Evolutionary conservation across 1,140 invertebrate genomes (phyloP), one percentile per base, ranked within the genome.

Genomic region (Helicoverpa zea): DNA sequence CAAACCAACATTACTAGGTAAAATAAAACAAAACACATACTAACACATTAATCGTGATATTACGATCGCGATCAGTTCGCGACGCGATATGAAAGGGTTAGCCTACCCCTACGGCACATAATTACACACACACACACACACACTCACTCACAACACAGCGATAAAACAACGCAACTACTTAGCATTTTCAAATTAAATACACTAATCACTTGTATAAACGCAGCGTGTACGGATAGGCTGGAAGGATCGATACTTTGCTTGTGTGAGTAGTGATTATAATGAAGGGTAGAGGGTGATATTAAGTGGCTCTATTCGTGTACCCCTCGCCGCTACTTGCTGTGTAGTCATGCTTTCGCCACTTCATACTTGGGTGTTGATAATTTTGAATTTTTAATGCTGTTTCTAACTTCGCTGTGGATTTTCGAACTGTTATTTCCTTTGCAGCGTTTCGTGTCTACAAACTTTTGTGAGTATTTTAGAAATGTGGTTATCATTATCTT

Each of bases 171-270:
- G 87, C 90, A 92, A 94, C 93, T 94, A 94, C 93, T 94, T 94
- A 94, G 92, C 93, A 94, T 94, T 94, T 94, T 94, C 92, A 93
- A 94, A 94, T 94, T 94, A 94, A 94, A 94, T 92, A 94, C 93
- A 94, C 92, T 94, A 94, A 94, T 94, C 92, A 94, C 92, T 91
- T 91, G 90, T 93, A 92, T 92, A 92, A 92, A 91, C 91, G 89
- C 84, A 84, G 54, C 75, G 88, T 87, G 87, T 90, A 92, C 87
- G 85, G 82, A 90, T 83, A 92, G 74, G 75, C 61, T 29, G 72
- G 30, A 78, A 77, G 82, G 92, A 92, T 93, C 92, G 91, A 92
- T 93, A 93, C 81, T 91, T 86, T 89, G 83, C 89, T 81, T 93
- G 93, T 94, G 90, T 89, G 92, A 66, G 93, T 91, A 89, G 88